Conservation (phyloP, 2,888 invertebrate species). For the Thecocarcelia acutangulata region DNA sequence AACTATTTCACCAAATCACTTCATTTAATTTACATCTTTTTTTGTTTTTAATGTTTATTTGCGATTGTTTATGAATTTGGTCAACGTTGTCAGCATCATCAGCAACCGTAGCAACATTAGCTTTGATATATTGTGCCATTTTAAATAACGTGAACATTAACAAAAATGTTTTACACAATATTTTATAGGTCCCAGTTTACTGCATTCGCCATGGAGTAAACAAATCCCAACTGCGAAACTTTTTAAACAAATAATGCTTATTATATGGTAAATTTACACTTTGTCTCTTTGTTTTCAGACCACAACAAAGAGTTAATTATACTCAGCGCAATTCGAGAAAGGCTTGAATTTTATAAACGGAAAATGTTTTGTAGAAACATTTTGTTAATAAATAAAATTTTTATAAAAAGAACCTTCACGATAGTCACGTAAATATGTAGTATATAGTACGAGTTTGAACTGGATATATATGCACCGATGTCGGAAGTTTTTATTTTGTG, state of each 20-base stretch:
- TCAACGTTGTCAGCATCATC: slow-evolving; percentile 7
- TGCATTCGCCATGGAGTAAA: not conserved
- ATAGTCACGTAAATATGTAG: too few species aligned
- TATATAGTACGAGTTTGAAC: too few species aligned
- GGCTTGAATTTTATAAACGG: not conserved
- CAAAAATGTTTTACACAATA: slow-evolving; percentile 61
- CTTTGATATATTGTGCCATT: slow-evolving; percentile 35
- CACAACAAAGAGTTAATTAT: slow-evolving; percentile 42
- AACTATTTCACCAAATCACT: slow-evolving; percentile 59
- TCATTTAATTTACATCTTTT: slow-evolving; percentile 21
- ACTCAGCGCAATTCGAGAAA: not conserved
- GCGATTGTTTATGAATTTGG: slow-evolving; percentile 36
- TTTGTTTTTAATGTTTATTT: slow-evolving; percentile 14
- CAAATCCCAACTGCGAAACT: slow-evolving; percentile 7
- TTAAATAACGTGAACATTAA: slow-evolving; percentile 45
- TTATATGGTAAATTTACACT: slow-evolving; percentile 70
- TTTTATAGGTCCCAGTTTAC: slow-evolving; percentile 34
- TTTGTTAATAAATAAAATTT: too few species aligned
- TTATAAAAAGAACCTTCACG: too few species aligned
- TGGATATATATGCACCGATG: too few species aligned
- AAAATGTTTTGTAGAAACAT: not conserved
- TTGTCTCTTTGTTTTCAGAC: slow-evolving; percentile 52
- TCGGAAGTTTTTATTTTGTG: too few species aligned
- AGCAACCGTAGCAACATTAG: not conserved
- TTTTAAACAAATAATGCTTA: slow-evolving; percentile 57